Base-by-base conservation (phyloP, 1,140 invertebrate genomes). In the Ceratina calcarata region DNA sequence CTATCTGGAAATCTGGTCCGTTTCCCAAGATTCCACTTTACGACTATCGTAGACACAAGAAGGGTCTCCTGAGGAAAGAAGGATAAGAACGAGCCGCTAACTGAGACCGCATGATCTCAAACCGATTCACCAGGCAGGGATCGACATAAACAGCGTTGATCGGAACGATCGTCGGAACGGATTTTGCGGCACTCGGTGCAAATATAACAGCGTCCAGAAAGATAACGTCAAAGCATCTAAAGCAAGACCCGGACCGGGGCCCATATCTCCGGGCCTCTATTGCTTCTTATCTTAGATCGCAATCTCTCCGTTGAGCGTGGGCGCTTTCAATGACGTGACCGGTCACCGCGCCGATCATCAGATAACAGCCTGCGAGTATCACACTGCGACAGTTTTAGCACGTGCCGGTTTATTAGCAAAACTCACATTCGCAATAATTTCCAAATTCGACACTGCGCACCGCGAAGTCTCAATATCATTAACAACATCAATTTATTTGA, bases 321-420 rank as follows among this genome's bases (percentile, higher is more conserved):
- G 73, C 82, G 86, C 86, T 86, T 86, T 88, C 87, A 90, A 89
- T 89, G 88, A 87, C 74, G 79, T 76, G 74, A 89, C 80, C 80
- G 80, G 81, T 88, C 87, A 87, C 84, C 85, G 87, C 76, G 85
- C 68, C 77, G 76, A 87, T 78, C 81, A 90, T 90, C 88, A 83
- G 88, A 87, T 89, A 88, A 70, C 80, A 55, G 16, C 13, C 60
- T 49, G 37, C 37, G 37, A 45, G 37, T 45, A 45, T 53, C 66
- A 68, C 68, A 83, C 55, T 70, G 83, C 77, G 87, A 88, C 87
- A 87, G 72, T 87, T 87, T 87, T n/a, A 62, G 27, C 74, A 51
- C 58, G 16, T 27, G 75, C 64, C 74, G 22, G 67, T 45, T 86
- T 84, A 81, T 87, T 86, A 72, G 68, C 69, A 57, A 77, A 78